A percentile compares a stretch with the other conserved stretches of the same genome.
These are phyloP conservation scores for Tyrannus savana DNA, from an alignment of 2,113 vertebrate genomes.

Conservation along the genomic window DNA sequence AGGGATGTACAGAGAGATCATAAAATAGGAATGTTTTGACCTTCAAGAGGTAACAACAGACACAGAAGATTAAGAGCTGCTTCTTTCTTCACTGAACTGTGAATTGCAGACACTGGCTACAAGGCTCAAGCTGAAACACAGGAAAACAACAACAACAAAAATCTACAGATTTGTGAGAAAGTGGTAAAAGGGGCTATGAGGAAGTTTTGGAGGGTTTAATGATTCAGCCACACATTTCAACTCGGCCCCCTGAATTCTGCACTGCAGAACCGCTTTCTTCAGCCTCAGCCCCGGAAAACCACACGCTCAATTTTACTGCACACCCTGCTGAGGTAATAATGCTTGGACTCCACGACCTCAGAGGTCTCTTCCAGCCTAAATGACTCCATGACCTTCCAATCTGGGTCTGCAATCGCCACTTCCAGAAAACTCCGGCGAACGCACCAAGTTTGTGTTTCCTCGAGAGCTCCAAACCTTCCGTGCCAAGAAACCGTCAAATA, in stretches of 20 bases:
- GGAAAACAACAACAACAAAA: not conserved
- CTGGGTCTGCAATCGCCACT: not conserved
- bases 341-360: not conserved
- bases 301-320: not conserved
- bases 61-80: not conserved
- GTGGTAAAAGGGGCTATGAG: not conserved
- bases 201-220: not conserved
- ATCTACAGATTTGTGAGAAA: not conserved
- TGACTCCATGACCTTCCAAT: not conserved
- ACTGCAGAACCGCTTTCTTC: not conserved
- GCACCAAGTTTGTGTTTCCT: not conserved
- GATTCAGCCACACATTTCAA: not conserved
- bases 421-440: not conserved
- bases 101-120: fast-evolving
- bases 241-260: not conserved
- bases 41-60: not conserved
- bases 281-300: not conserved
- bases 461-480: not conserved
- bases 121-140: not conserved
- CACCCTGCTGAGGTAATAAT: too few species aligned
- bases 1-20: not conserved
- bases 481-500: not conserved
- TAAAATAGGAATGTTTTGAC: not conserved
- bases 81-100: not conserved
- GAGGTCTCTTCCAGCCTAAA: not conserved